A percentile compares a stretch with the other conserved stretches of the same genome.
Evolutionary conservation across 2,113 vertebrate species (phyloP).

Genomic region (Apodemus speciosus): DNA sequence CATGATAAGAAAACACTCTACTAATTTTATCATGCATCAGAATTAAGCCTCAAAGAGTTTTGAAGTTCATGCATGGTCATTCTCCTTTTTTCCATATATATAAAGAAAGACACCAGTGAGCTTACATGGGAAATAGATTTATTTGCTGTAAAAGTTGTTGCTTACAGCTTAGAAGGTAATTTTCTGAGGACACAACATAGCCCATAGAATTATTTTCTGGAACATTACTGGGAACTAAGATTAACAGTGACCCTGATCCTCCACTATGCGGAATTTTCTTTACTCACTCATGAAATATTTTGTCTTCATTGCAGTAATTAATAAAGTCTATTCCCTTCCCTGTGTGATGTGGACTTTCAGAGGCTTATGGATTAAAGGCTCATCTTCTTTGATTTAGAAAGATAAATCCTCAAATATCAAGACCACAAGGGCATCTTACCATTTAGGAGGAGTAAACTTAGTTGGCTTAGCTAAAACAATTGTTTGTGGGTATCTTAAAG

Average conservation of each 20-base stretch:
- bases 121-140: neutral
- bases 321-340: neutral
- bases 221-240: neutral
- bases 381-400: neutral
- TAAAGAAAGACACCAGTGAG: neutral
- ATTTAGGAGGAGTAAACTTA: neutral
- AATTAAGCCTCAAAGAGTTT: neutral
- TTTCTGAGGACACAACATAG: neutral
- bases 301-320: neutral
- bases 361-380: neutral
- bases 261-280: neutral
- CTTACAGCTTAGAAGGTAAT: neutral
- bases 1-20: neutral
- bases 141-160: neutral
- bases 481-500: neutral
- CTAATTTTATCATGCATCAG: neutral
- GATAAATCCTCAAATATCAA: neutral
- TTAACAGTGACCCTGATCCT: neutral
- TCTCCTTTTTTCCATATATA: neutral
- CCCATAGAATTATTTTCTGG: neutral
- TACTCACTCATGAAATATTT: neutral
- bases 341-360: neutral
- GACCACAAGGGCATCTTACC: neutral
- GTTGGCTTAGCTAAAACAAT: neutral
- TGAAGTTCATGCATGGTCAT: neutral